Percentiles rank a stretch among this genome's conserved stretches.
These are phyloP conservation scores for Campylorhamphus procurvoides DNA, from an alignment of 2,113 vertebrate genomes.

Conservation along the genomic window DNA sequence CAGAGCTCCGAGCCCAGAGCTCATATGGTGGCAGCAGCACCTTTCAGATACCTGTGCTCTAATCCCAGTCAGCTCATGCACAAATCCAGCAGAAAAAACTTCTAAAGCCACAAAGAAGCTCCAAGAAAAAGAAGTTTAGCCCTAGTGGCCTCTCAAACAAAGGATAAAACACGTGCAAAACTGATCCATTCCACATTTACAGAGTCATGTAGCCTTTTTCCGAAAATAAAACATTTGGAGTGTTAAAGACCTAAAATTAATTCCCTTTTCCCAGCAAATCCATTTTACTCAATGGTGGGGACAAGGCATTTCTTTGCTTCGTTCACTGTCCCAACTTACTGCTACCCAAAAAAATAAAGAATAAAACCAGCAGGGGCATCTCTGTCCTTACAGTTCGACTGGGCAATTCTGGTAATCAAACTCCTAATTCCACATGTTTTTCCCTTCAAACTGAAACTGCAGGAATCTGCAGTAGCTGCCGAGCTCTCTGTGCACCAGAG, in stretches of 20 bases:
- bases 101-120: not conserved
- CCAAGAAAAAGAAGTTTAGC: not conserved
- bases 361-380: not conserved
- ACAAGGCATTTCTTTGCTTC: not conserved
- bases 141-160: not conserved
- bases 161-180: not conserved
- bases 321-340: not conserved
- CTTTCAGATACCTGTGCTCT: not conserved
- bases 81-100: not conserved
- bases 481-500: not conserved
- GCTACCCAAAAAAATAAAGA: not conserved
- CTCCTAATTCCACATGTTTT: not conserved
- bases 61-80: not conserved
- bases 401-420: not conserved
- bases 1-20: not conserved
- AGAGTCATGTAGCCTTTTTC: not conserved
- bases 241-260: not conserved
- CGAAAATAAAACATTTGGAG: not conserved
- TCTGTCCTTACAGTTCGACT: not conserved
- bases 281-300: not conserved
- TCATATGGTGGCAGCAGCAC: fast-evolving
- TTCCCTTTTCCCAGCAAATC: not conserved
- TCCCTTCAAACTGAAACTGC: slow-evolving; percentile 18
- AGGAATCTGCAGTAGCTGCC: not conserved
- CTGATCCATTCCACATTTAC: not conserved